A percentile compares a stretch with the other conserved stretches of the same genome.
phyloP scores from a whole-genome alignment of 2,888 invertebrate genomes.

The Brachyptera risi region DNA sequence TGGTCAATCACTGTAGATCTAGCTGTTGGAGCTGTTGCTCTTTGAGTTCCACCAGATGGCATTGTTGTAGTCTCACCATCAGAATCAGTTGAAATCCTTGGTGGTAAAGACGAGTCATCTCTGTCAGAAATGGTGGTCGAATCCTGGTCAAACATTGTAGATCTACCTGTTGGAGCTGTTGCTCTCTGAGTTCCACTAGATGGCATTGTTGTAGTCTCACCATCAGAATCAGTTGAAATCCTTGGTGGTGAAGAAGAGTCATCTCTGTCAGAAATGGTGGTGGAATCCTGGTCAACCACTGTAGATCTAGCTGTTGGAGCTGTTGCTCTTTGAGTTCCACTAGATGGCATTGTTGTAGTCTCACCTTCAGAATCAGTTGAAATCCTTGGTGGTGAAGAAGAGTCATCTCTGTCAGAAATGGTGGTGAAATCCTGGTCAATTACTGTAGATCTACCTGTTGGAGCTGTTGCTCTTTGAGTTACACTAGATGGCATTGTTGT shows the following conservation, averaged over 20 bases:
- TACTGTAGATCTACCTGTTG: background rate
- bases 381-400: background rate
- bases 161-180: conserved; percentile 13
- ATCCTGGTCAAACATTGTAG: no score
- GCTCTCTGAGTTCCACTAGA: no score
- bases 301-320: no score
- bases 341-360: no score
- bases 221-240: background rate
- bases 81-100: no score
- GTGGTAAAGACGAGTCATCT: conserved; percentile 22
- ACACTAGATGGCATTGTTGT: conserved; percentile 20
- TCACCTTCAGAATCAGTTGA: background rate
- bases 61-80: no score
- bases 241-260: background rate
- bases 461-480: conserved; percentile 18
- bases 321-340: no score
- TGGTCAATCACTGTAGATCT: background rate
- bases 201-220: no score
- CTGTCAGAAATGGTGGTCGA: background rate
- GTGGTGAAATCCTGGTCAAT: no score
- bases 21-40: background rate
- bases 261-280: no score
- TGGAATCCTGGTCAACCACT: no score
- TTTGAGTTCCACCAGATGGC: conserved; percentile 26
- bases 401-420: no score